Evolutionary conservation across 2,797 vertebrate genomes (phyloP).

Genomic region (Picus viridis): DNA sequence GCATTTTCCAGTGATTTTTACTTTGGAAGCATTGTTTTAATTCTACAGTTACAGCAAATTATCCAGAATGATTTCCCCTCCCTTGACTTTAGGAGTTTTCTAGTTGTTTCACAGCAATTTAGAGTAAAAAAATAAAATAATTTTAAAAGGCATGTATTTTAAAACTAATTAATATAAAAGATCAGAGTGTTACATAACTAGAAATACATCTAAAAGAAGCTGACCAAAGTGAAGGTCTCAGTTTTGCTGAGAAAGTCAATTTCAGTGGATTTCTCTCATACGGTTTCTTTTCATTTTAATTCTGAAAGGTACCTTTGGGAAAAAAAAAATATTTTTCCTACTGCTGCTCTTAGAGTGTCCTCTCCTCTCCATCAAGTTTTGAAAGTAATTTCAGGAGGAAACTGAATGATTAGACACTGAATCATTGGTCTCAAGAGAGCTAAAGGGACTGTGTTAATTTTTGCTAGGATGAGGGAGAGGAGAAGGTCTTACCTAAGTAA

Average conservation of each 20-base stretch:
- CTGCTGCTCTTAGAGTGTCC: not conserved
- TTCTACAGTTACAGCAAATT: not conserved
- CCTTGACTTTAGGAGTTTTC: not conserved
- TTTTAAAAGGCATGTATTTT: not conserved
- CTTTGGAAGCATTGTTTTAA: not conserved
- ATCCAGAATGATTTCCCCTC: not conserved
- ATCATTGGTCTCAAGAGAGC: constrained; percentile 1
- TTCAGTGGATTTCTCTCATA: not conserved
- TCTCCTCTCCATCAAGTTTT: constrained; percentile 12
- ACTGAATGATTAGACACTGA: not conserved
- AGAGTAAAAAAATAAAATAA: not conserved
- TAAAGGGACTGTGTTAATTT: not conserved
- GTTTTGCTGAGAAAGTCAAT: not conserved
- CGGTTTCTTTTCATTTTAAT: not conserved
- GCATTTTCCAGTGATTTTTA: not conserved
- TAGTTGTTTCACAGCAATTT: not conserved
- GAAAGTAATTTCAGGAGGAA: constrained; percentile 52
- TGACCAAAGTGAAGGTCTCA: not conserved
- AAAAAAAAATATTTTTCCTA: not conserved
- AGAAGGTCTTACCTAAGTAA: not conserved
- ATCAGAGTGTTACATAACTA: not conserved
- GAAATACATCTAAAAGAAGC: not conserved
- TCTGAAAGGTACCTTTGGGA: not conserved
- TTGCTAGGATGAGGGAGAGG: not conserved
- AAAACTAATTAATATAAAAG: not conserved